Conservation (phyloP, 2,888 invertebrate genomes). For the Elysia crispata region DNA sequence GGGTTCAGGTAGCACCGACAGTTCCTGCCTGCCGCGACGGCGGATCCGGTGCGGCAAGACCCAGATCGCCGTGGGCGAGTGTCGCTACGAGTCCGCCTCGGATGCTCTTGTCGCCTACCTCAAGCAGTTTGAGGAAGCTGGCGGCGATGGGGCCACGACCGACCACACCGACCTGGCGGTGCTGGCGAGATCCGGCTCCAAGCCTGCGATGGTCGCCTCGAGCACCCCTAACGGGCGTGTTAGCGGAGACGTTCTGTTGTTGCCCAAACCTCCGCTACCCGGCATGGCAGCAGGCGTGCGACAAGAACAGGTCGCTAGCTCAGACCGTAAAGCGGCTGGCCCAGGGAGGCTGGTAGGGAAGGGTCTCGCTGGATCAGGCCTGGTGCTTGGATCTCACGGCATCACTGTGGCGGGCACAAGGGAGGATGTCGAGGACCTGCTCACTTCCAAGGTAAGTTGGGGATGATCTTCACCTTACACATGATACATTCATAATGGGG, state of each 20-base stretch:
- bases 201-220: no score
- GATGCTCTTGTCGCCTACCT: slow-evolving; percentile 69
- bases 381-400: background rate
- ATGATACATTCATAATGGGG: no score
- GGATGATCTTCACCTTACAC: no score
- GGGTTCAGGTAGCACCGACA: background rate
- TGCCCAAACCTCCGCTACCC: no score
- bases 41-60: slow-evolving; percentile 60
- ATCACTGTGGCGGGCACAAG: background rate
- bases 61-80: slow-evolving; percentile 61
- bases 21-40: slow-evolving; percentile 44
- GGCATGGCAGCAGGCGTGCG: background rate
- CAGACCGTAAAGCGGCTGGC: no score
- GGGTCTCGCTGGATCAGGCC: background rate
- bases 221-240: no score
- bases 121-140: slow-evolving; percentile 60
- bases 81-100: slow-evolving; percentile 64
- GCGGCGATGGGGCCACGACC: no score
- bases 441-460: slow-evolving; percentile 40
- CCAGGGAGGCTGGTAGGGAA: no score
- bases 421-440: slow-evolving; percentile 42
- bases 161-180: background rate
- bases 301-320: background rate
- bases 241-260: no score
- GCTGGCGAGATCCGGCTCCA: no score